Base-by-base conservation (phyloP, 2,888 invertebrate genomes). In the Desoria tigrina region DNA sequence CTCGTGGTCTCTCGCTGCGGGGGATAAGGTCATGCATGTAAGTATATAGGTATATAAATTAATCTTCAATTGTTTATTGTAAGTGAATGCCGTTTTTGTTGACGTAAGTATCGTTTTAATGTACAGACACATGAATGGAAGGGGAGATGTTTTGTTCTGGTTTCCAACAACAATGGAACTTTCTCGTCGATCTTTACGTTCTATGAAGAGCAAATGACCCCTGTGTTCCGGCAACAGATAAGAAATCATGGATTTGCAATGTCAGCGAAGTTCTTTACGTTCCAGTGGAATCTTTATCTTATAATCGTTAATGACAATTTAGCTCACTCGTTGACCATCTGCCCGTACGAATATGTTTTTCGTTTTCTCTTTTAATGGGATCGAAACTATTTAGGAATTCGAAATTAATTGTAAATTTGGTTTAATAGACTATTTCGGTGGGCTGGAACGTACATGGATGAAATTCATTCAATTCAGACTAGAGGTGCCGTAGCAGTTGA, bases 391-490 rank as follows among this genome's bases (percentile, higher is more conserved):
- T 49, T 21, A 49, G 7, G 21, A 18, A 49, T 21, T 39, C 9
- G 16, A 39, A 45, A 51, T 9, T 24, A 24, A 51, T 51, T 51
- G 16, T 45, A 4, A n/a, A 45, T n/a, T n/a, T 21, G 45, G 45
- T 45, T 24, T 26, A 9, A 3, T 45, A 75, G 75, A 23, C 39
- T 76, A 21, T 76, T 63, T 42, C 67, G 68, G 18, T 76, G 76
- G 76, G 65, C 68, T n/a, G 69, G 63, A 9, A 71, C 74, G 0
- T 72, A 76, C 53, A 71, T 76, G 69, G 76, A 76, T 61, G 73
- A 74, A 65, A 73, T 74, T 28, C 74, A 76, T 63, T 60, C 63
- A n/a, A 61, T 76, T 49, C 73, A 73, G 56, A 72, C 74, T 0
- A 59, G 73, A 45, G 76, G 76, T 23, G 72, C 73, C 2, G 61